Percentiles rank a stretch among this genome's conserved stretches.
phyloP scores from a whole-genome alignment of 2,113 vertebrate species.

The Pheucticus melanocephalus region DNA sequence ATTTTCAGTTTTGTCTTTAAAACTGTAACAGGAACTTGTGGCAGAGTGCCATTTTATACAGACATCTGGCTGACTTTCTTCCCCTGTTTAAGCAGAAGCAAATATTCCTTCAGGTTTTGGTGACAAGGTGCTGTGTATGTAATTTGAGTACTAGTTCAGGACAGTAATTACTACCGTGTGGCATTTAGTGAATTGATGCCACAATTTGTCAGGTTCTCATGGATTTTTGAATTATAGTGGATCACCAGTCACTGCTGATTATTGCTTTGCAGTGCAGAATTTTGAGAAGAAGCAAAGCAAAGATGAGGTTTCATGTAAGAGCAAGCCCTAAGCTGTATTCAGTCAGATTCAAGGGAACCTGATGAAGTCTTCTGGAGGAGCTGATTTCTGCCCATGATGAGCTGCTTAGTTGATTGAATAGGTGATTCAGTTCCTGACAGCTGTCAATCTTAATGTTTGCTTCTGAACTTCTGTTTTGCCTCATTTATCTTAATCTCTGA shows the following conservation, averaged over 20 bases:
- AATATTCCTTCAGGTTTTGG: not conserved
- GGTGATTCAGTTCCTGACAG: not conserved
- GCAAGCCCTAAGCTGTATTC: accelerated
- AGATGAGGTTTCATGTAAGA: not conserved
- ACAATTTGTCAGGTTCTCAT: not conserved
- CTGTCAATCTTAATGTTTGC: not conserved
- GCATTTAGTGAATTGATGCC: not conserved
- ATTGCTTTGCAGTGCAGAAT: not conserved
- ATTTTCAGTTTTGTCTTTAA: not conserved
- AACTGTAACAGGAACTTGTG: not conserved
- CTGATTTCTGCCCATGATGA: not conserved
- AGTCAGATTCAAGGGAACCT: not conserved
- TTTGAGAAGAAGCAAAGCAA: not conserved
- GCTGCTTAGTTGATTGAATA: not conserved
- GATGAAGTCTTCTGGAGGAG: not conserved
- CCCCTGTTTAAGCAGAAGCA: not conserved
- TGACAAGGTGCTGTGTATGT: not conserved
- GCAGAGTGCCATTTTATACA: not conserved
- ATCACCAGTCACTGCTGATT: not conserved
- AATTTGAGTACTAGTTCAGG: not conserved
- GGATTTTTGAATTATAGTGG: not conserved
- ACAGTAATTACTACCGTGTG: not conserved
- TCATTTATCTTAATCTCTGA: not conserved
- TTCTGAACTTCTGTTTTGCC: not conserved
- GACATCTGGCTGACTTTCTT: not conserved